Conservation (phyloP, 2,797 vertebrate genomes). For the Pangasius mekongensis region DNA sequence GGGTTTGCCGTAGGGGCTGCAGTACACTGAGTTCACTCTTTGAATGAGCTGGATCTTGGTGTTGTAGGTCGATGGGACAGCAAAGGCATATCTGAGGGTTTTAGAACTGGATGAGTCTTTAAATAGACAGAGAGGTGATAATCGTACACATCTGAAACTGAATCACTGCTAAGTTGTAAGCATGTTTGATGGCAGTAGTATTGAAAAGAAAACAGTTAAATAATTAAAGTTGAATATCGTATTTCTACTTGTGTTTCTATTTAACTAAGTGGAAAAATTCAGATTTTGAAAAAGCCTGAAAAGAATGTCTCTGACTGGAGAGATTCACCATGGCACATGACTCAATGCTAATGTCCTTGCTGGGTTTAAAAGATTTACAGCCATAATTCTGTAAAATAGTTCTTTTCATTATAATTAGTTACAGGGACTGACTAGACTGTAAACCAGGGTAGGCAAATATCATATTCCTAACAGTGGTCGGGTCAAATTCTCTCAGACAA, state of each 20-base stretch:
- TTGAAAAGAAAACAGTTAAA: neutral
- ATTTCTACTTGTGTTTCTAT: neutral
- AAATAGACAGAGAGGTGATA: neutral
- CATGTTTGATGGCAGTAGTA: neutral
- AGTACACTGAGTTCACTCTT: neutral
- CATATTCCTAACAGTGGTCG: neutral
- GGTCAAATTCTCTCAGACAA: neutral
- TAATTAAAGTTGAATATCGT: neutral
- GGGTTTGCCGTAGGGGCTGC: neutral
- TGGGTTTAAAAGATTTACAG: neutral
- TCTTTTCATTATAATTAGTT: constrained; percentile 2
- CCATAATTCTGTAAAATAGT: constrained; percentile 8
- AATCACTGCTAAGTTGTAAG: neutral
- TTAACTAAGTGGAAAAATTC: neutral
- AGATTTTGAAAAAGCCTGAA: neutral
- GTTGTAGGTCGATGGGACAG: neutral
- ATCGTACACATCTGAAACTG: neutral
- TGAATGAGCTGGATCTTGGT: neutral
- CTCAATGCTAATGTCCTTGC: neutral
- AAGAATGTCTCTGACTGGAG: neutral
- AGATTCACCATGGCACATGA: neutral
- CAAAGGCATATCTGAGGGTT: neutral
- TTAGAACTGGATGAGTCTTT: neutral
- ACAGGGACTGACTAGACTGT: neutral
- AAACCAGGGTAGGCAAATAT: neutral